Conservation (phyloP, 2,797 vertebrate genomes). For the Tenualosa ilisha region DNA sequence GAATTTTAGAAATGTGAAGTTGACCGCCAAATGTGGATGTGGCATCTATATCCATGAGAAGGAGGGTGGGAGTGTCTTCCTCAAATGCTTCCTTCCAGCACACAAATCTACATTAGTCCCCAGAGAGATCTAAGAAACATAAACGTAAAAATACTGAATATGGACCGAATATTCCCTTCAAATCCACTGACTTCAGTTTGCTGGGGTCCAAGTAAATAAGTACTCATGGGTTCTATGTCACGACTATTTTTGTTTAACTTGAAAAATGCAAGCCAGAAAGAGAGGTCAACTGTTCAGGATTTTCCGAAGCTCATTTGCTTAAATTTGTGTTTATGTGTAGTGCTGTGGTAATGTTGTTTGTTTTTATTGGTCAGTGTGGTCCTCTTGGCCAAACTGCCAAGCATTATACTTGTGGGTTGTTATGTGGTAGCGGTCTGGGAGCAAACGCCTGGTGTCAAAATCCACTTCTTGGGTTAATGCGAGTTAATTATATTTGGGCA, state of each 20-base stretch:
- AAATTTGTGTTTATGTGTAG: slow-evolving; percentile 8
- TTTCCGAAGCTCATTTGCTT: slow-evolving; percentile 5
- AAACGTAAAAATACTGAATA: slow-evolving; percentile 15
- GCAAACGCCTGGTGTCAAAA: slow-evolving; percentile 10
- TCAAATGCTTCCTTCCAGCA: neutral
- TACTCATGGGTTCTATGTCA: neutral
- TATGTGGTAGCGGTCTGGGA: slow-evolving; percentile 21
- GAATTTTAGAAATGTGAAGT: slow-evolving; percentile 44
- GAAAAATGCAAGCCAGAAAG: neutral
- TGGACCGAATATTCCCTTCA: neutral
- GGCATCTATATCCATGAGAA: slow-evolving; percentile 13
- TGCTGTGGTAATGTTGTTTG: slow-evolving; percentile 22
- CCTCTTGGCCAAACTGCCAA: slow-evolving; percentile 16
- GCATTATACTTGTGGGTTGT: slow-evolving; percentile 18
- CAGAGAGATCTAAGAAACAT: slow-evolving; percentile 17
- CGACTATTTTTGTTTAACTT: slow-evolving; percentile 9
- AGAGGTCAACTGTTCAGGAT: slow-evolving; percentile 20
- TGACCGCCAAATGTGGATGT: slow-evolving; percentile 38
- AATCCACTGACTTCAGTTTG: neutral
- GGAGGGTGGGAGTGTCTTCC: neutral
- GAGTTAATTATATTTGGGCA: slow-evolving; percentile 22
- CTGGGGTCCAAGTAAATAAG: slow-evolving; percentile 5
- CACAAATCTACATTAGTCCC: slow-evolving; percentile 7
- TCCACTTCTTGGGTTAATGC: slow-evolving; percentile 24
- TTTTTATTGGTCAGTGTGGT: slow-evolving; percentile 26